Percentiles rank a stretch among this genome's conserved stretches.
Evolutionary conservation across 2,113 vertebrate species (phyloP).

Genomic region (Campylomormyrus numenius): DNA sequence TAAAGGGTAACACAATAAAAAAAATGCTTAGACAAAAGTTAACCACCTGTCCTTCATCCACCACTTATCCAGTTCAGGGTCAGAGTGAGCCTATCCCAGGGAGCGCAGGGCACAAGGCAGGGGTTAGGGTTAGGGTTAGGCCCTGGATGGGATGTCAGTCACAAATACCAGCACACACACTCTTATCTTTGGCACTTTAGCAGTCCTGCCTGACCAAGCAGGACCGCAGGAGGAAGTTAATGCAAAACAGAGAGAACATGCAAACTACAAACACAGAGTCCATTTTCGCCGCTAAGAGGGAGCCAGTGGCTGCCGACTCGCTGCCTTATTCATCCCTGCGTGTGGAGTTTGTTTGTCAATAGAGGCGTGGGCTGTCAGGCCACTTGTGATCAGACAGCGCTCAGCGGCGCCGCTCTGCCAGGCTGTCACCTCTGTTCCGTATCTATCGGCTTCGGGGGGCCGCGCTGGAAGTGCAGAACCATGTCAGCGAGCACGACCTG

Average conservation of each 20-base stretch:
- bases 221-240: neutral
- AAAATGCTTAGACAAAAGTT: neutral
- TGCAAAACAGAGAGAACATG: neutral
- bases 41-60: neutral
- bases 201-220: neutral
- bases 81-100: neutral
- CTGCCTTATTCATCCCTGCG: slow-evolving; percentile 19
- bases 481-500: slow-evolving; percentile 88
- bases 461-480: slow-evolving; percentile 95
- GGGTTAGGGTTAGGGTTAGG: no score
- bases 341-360: slow-evolving; percentile 61
- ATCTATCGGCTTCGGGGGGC: slow-evolving; percentile 83
- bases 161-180: neutral
- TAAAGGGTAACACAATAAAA: neutral
- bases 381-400: slow-evolving; percentile 55
- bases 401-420: slow-evolving; percentile 70
- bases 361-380: slow-evolving; percentile 52
- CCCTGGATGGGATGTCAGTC: neutral
- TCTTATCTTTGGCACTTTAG: neutral
- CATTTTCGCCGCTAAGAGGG: neutral
- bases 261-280: neutral
- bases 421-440: slow-evolving; percentile 76
- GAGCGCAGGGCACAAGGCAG: neutral
- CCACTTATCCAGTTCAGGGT: neutral
- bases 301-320: neutral